A percentile compares a stretch with the other conserved stretches of the same genome.
phyloP scores from a whole-genome alignment of 2,797 vertebrate genomes.

The Sphenopsis melanotis region DNA sequence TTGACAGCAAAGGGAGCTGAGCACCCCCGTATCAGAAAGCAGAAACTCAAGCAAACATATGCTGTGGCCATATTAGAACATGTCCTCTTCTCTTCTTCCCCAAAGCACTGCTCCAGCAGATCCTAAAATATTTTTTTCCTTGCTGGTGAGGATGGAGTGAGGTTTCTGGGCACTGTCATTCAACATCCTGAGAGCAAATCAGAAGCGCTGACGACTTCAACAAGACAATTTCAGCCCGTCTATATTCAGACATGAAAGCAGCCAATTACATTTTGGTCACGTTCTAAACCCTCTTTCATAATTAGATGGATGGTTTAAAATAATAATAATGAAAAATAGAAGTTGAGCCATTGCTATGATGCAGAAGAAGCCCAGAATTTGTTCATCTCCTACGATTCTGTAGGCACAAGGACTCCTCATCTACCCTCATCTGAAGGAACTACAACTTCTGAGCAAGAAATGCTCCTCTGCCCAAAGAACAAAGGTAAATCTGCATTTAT shows the following conservation, averaged over 20 bases:
- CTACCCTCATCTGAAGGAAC: background rate
- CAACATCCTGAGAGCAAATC: background rate
- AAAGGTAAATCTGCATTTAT: background rate
- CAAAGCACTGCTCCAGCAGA: background rate
- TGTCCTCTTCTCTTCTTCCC: background rate
- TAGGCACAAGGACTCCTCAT: background rate
- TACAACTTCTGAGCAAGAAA: background rate
- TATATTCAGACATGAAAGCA: background rate
- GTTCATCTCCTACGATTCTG: fast-evolving
- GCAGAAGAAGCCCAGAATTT: background rate
- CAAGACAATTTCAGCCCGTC: background rate
- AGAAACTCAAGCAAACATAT: background rate
- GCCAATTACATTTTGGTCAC: background rate
- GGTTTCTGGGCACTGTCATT: background rate
- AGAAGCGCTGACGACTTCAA: background rate
- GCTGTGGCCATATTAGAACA: background rate
- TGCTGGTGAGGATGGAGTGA: background rate
- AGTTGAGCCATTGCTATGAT: background rate
- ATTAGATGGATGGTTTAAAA: background rate
- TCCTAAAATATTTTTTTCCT: background rate
- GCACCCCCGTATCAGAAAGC: background rate
- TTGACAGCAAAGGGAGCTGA: background rate
- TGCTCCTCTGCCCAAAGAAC: background rate
- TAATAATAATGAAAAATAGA: background rate
- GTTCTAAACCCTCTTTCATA: background rate